These are phyloP conservation scores for Radopholus similis DNA, from an alignment of 1,140 invertebrate genomes.

Conservation along the genomic window DNA sequence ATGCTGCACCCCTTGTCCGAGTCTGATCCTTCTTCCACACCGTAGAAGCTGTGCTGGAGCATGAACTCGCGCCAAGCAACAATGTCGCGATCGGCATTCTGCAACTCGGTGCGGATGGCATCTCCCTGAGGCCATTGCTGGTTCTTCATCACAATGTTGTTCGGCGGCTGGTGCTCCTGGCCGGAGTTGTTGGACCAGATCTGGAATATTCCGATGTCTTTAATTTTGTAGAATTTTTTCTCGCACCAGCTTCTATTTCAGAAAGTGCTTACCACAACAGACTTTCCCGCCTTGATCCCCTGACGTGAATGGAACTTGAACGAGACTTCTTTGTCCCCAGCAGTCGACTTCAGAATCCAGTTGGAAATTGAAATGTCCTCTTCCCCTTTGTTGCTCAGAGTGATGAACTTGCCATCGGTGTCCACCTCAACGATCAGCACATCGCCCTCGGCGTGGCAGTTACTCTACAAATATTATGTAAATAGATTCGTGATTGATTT, in stretches of 20 bases:
- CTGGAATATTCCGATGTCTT: too few relatives aligned
- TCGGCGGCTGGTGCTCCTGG: conserved; percentile 31
- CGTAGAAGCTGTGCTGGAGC: conserved; percentile 17
- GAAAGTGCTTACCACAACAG: conserved; percentile 35
- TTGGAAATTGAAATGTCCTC: conserved; percentile 48
- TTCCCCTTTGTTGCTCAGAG: conserved; percentile 47
- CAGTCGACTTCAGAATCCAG: conserved; percentile 36
- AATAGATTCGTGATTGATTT: neutral
- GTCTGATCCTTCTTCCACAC: conserved; percentile 19
- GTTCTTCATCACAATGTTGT: conserved; percentile 43
- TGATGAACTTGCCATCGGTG: conserved; percentile 47
- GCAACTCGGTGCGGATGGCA: conserved; percentile 31
- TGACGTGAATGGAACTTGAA: conserved; percentile 52
- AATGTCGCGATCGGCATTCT: conserved; percentile 29
- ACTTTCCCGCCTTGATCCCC: conserved; percentile 38
- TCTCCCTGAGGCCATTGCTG: conserved; percentile 45
- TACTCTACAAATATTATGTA: conserved; percentile 29
- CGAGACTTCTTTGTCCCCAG: conserved; percentile 43
- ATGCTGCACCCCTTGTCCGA: conserved; percentile 37
- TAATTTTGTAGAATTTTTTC: neutral
- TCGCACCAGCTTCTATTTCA: neutral
- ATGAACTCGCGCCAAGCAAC: conserved; percentile 29
- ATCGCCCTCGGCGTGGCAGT: conserved; percentile 38
- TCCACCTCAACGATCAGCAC: conserved; percentile 53
- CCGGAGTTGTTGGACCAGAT: conserved; percentile 39